Conservation (phyloP, 2,113 vertebrate genomes). For the Antennarius striatus region DNA sequence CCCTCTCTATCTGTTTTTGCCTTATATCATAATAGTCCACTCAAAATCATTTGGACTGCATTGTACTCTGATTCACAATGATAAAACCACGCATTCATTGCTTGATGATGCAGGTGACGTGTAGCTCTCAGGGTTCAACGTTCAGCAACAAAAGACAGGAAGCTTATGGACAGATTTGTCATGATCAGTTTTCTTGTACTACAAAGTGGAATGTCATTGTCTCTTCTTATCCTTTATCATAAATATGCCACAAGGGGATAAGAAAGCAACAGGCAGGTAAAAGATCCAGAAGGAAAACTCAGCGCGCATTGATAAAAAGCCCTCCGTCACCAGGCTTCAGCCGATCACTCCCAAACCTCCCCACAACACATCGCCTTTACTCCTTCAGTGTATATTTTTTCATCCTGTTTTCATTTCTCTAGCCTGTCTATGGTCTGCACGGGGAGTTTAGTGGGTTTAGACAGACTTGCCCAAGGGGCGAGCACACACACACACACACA, state of each 20-base stretch:
- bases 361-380: conserved; percentile 2
- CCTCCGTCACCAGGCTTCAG: not conserved
- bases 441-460: conserved; percentile 35
- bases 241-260: conserved; percentile 31
- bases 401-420: conserved; percentile 19
- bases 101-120: too few species aligned
- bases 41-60: conserved; percentile 12
- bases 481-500: conserved; percentile 3
- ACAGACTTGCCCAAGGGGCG: conserved; percentile 15
- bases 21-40: conserved; percentile 40
- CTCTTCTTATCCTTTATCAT: conserved; percentile 50
- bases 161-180: conserved; percentile 18
- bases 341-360: conserved; percentile 30
- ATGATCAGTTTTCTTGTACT: conserved; percentile 9
- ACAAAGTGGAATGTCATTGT: conserved; percentile 27
- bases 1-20: conserved; percentile 34
- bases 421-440: conserved; percentile 12
- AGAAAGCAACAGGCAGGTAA: conserved; percentile 19
- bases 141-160: not conserved
- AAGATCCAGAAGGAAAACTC: conserved; percentile 46
- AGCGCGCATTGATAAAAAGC: conserved; percentile 5
- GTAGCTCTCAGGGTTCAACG: not conserved
- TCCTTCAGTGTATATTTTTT: conserved; percentile 1
- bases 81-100: not conserved
- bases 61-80: not conserved